phyloP scores from a whole-genome alignment of 2,113 vertebrate species.

The Cebidichthys violaceus region DNA sequence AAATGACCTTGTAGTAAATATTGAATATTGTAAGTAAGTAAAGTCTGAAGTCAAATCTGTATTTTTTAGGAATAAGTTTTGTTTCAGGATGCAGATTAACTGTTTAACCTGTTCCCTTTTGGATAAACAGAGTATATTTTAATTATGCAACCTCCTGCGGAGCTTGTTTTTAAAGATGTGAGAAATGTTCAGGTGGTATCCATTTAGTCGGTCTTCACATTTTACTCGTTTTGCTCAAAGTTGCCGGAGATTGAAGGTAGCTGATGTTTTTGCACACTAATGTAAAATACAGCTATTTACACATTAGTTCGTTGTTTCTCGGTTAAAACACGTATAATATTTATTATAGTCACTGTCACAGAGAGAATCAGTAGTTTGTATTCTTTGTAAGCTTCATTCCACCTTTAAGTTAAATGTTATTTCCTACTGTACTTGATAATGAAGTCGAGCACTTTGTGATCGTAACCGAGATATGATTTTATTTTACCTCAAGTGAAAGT shows the following conservation, averaged over 20 bases:
- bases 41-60: constrained; percentile 44
- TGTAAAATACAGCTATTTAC: constrained; percentile 13
- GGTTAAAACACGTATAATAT: neutral
- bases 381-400: constrained; percentile 19
- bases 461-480: constrained; percentile 41
- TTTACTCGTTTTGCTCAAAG: neutral
- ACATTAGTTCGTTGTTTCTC: neutral
- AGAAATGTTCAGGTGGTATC: neutral
- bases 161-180: constrained; percentile 37
- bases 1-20: constrained; percentile 16
- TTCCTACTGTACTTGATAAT: constrained; percentile 59
- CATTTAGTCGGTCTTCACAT: neutral
- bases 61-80: constrained; percentile 54
- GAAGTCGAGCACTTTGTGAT: constrained; percentile 62
- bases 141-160: constrained; percentile 43
- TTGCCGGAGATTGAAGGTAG: constrained; percentile 3
- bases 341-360: neutral
- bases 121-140: constrained; percentile 65
- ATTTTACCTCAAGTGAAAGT: constrained; percentile 39
- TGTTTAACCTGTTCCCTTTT: constrained; percentile 30
- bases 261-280: constrained; percentile 23
- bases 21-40: constrained; percentile 49
- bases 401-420: neutral
- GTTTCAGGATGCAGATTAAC: constrained; percentile 32
- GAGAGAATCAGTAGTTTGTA: neutral